These are phyloP conservation scores for Panthera leo DNA, from an alignment of 2,113 vertebrate species.

Conservation along the genomic window DNA sequence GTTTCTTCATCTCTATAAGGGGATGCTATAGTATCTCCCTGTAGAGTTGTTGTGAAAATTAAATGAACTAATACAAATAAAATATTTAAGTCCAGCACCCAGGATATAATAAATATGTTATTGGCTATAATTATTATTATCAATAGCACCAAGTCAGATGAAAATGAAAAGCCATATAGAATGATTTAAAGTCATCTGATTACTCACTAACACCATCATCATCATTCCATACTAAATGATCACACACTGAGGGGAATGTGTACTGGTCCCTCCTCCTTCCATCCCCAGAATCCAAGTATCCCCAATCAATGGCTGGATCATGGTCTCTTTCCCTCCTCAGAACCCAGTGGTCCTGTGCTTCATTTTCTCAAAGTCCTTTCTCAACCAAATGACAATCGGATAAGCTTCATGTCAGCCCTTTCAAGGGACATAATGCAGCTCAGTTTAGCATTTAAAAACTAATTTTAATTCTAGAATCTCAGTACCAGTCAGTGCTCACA, in stretches of 20 bases:
- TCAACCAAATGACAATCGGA: not conserved
- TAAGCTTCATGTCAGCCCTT: not conserved
- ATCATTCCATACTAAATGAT: not conserved
- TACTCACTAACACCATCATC: not conserved
- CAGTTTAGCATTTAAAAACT: not conserved
- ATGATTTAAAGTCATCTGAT: not conserved
- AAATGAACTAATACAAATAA: not conserved
- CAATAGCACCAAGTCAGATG: not conserved
- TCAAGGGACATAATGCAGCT: slow-evolving; percentile 9
- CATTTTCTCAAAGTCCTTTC: not conserved
- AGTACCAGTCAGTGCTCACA: not conserved
- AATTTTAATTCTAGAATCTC: slow-evolving; percentile 19
- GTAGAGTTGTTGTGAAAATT: not conserved
- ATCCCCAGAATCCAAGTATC: not conserved
- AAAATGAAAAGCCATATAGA: not conserved
- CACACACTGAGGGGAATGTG: not conserved
- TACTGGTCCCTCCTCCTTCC: not conserved
- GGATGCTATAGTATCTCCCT: not conserved
- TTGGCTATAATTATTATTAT: not conserved
- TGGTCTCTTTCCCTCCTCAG: not conserved
- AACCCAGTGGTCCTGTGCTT: not conserved
- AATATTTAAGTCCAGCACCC: not conserved
- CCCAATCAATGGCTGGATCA: not conserved
- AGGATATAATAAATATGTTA: not conserved
- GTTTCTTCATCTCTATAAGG: not conserved